Evolutionary conservation across 2,113 vertebrate species (phyloP).

Genomic region (Syrrhaptes paradoxus): DNA sequence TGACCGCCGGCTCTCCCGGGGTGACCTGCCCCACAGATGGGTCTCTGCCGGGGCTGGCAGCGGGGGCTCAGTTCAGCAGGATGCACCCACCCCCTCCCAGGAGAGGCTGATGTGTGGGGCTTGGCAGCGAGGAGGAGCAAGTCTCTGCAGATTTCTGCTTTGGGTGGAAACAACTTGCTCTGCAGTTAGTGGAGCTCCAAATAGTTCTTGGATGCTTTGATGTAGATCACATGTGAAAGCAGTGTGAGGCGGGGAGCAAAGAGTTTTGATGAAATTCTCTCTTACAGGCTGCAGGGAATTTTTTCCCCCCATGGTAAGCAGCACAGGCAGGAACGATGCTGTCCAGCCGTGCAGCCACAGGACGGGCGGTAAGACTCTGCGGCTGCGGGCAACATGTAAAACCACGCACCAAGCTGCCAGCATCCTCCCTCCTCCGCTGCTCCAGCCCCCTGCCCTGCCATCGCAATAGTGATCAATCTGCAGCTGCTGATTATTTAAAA

Average conservation of each 20-base stretch:
- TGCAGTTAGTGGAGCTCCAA: background rate
- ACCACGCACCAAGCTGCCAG: rapidly evolving
- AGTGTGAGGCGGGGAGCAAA: background rate
- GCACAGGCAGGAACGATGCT: background rate
- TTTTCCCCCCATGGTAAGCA: background rate
- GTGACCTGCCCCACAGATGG: background rate
- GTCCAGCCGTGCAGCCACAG: background rate
- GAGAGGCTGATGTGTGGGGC: rapidly evolving
- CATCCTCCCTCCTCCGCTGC: background rate
- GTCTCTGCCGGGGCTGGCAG: background rate
- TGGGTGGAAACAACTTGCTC: background rate
- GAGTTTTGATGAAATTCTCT: background rate
- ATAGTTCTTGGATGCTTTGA: background rate
- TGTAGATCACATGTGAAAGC: background rate
- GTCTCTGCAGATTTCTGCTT: background rate
- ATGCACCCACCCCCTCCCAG: rapidly evolving
- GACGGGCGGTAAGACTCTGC: background rate
- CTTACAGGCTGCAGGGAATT: background rate
- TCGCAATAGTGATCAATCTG: rapidly evolving
- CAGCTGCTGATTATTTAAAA: background rate
- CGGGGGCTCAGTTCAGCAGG: background rate
- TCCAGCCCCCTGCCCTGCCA: background rate
- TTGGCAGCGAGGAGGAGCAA: background rate
- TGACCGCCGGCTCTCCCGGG: rapidly evolving
- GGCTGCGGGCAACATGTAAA: rapidly evolving